Percentiles rank a stretch among this genome's conserved stretches.
Evolutionary conservation across 92 coral and sea anemone species (phyloP).

Genomic region (Micromussa lordhowensis): DNA sequence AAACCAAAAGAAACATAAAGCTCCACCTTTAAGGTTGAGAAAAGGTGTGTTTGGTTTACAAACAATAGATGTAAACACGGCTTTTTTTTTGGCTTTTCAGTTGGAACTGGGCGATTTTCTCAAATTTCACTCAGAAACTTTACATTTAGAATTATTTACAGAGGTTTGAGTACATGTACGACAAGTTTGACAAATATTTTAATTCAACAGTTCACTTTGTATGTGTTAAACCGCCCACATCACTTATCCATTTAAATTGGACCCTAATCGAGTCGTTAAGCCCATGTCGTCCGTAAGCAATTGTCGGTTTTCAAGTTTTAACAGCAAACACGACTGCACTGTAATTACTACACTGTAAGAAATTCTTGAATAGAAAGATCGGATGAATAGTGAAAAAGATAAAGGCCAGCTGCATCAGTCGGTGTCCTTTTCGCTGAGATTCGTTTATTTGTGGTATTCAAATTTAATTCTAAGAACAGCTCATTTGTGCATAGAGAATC

Average conservation of each 20-base stretch:
- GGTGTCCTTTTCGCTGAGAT: neutral
- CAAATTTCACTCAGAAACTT: no score
- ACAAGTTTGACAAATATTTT: neutral
- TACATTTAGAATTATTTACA: neutral
- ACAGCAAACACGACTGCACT: neutral
- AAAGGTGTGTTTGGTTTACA: no score
- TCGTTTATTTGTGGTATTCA: neutral
- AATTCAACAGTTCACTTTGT: neutral
- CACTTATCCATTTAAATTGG: neutral
- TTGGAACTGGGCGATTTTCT: no score
- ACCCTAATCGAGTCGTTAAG: neutral
- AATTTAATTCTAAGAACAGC: neutral
- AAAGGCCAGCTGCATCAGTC: no score
- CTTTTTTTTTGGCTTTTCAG: no score
- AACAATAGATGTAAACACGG: no score
- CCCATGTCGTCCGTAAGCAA: neutral
- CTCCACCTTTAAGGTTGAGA: no score
- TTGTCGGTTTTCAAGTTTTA: neutral
- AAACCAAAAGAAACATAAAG: no score
- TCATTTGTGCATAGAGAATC: neutral
- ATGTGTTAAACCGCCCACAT: neutral
- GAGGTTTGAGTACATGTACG: neutral
- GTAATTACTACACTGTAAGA: no score
- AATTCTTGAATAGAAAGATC: neutral
- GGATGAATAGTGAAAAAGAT: neutral